Conservation (phyloP, 2,888 invertebrate genomes). For the Idaea straminata region DNA sequence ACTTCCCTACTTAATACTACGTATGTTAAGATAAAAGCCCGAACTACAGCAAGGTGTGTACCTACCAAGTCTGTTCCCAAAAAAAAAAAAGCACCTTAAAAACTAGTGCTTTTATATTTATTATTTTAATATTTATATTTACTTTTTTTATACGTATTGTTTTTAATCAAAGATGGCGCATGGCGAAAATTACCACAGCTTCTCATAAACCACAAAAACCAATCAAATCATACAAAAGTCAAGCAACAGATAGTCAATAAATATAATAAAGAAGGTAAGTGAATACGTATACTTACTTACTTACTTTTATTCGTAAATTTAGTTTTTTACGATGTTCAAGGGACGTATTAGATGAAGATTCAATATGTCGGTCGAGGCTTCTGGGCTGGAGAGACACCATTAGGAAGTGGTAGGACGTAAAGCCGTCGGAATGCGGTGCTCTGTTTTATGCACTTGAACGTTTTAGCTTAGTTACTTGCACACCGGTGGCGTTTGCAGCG, state of each 20-base stretch:
- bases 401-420: conserved; percentile 72
- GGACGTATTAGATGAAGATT: conserved; percentile 71
- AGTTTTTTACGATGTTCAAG: conserved; percentile 53
- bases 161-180: background rate
- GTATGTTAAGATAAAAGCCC: too few relatives aligned
- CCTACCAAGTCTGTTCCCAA: too few relatives aligned
- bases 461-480: background rate
- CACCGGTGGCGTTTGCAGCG: background rate
- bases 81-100: too few relatives aligned
- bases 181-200: background rate
- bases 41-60: too few relatives aligned
- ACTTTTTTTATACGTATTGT: too few relatives aligned
- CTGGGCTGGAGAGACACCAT: conserved; percentile 59
- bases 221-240: background rate
- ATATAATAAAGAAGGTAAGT: background rate
- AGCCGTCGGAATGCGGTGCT: conserved; percentile 66
- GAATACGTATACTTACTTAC: background rate
- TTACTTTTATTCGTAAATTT: conserved; percentile 42
- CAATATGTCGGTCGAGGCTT: conserved; percentile 62
- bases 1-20: too few relatives aligned
- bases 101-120: too few relatives aligned
- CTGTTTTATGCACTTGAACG: conserved; percentile 35
- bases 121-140: too few relatives aligned
- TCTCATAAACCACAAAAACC: background rate
- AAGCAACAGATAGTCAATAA: background rate